A percentile compares a stretch with the other conserved stretches of the same genome.
phyloP scores from a whole-genome alignment of 2,797 vertebrate species.

The Poliocrania exsul region DNA sequence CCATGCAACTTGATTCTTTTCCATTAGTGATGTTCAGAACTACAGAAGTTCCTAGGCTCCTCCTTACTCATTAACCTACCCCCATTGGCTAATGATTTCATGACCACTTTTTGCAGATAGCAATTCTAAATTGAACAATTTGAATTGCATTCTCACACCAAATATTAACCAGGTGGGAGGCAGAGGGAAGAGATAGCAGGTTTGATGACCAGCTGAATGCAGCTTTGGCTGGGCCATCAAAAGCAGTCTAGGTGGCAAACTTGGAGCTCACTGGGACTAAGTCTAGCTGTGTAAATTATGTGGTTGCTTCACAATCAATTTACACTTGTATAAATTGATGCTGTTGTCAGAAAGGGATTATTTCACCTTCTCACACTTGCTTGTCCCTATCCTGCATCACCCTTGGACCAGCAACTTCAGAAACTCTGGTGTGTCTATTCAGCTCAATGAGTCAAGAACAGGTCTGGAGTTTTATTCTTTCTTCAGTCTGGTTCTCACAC shows the following conservation, averaged over 20 bases:
- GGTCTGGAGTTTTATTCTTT: neutral
- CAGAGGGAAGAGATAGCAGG: neutral
- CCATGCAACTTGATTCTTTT: neutral
- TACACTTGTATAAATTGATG: neutral
- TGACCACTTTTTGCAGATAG: neutral
- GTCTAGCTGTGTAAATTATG: neutral
- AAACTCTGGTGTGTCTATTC: neutral
- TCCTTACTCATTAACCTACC: neutral
- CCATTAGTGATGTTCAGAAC: neutral
- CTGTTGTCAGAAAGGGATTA: neutral
- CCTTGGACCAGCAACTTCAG: neutral
- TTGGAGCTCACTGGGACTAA: neutral
- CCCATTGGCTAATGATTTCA: neutral
- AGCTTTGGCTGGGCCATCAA: neutral
- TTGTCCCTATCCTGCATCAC: neutral
- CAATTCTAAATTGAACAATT: neutral
- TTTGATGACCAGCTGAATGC: fast-evolving
- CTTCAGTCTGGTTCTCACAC: neutral
- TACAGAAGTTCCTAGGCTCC: neutral
- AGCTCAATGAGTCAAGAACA: neutral
- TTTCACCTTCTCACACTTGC: neutral
- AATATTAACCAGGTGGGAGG: neutral
- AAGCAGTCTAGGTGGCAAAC: neutral
- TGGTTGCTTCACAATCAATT: neutral
- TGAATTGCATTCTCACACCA: neutral